phyloP scores from a whole-genome alignment of 2,797 vertebrate genomes.

The Okamejei kenojei region DNA sequence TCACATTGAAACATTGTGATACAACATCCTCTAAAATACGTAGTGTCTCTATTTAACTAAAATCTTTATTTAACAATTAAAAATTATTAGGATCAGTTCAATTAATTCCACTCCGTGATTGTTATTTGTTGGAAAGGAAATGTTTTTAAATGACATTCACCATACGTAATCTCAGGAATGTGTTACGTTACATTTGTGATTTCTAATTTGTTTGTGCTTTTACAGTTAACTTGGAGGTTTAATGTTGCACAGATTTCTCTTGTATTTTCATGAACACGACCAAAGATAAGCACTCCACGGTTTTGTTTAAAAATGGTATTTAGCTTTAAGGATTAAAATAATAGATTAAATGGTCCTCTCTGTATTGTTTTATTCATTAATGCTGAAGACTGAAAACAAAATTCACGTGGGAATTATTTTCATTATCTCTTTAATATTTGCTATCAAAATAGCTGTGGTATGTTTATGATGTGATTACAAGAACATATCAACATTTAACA shows the following conservation, averaged over 20 bases:
- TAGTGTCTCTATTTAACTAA: not conserved
- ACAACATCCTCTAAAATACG: not conserved
- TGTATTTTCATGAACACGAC: not conserved
- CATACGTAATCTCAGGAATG: slow-evolving; percentile 10
- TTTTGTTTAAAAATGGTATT: not conserved
- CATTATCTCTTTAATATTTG: not conserved
- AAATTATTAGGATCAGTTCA: not conserved
- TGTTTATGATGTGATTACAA: not conserved
- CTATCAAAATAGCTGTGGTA: not conserved
- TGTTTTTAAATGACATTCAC: not conserved
- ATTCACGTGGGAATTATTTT: not conserved
- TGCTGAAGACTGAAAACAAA: not conserved
- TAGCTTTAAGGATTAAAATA: slow-evolving; percentile 15
- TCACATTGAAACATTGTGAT: not conserved
- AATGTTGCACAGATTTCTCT: not conserved
- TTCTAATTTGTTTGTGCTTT: not conserved
- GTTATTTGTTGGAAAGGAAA: slow-evolving; percentile 15
- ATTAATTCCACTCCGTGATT: not conserved
- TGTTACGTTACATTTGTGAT: not conserved
- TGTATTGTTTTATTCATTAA: slow-evolving; percentile 18
- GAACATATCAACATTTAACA: no score
- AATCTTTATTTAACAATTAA: not conserved
- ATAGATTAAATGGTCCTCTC: not conserved
- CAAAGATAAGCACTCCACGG: slow-evolving; percentile 7
- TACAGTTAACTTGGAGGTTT: not conserved